phyloP scores from a whole-genome alignment of 2,113 vertebrate species.

The Anhinga anhinga region DNA sequence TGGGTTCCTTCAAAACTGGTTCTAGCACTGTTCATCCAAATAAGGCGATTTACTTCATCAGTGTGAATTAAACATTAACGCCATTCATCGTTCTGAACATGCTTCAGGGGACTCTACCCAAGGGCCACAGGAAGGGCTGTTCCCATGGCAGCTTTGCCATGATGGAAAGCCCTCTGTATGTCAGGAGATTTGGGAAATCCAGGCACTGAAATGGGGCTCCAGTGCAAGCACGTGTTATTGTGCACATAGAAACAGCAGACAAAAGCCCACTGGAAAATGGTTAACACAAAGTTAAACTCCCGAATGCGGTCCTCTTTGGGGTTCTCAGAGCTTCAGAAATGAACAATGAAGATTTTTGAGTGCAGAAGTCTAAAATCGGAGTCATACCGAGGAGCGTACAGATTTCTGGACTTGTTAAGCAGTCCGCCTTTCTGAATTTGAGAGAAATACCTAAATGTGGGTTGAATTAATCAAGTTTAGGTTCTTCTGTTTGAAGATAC shows the following conservation, averaged over 20 bases:
- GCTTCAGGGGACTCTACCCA: neutral
- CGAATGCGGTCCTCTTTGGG: neutral
- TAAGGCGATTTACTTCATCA: neutral
- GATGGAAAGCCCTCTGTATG: neutral
- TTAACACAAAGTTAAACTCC: neutral
- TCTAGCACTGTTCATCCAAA: neutral
- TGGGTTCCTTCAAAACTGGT: accelerated
- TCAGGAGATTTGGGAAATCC: neutral
- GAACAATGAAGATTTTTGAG: neutral
- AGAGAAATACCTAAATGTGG: neutral
- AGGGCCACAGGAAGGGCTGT: neutral
- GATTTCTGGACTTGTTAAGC: neutral
- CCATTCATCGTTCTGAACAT: neutral
- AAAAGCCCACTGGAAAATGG: neutral
- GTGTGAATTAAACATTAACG: neutral
- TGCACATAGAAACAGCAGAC: neutral
- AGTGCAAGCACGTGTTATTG: accelerated
- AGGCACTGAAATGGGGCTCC: neutral
- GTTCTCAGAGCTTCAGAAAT: neutral
- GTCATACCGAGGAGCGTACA: neutral
- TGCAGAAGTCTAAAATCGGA: neutral
- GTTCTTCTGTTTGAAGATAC: neutral
- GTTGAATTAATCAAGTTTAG: neutral
- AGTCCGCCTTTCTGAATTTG: neutral
- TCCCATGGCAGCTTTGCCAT: neutral